These are phyloP conservation scores for Aptenodytes forsteri DNA, from an alignment of 2,113 vertebrate genomes.

Conservation along the genomic window DNA sequence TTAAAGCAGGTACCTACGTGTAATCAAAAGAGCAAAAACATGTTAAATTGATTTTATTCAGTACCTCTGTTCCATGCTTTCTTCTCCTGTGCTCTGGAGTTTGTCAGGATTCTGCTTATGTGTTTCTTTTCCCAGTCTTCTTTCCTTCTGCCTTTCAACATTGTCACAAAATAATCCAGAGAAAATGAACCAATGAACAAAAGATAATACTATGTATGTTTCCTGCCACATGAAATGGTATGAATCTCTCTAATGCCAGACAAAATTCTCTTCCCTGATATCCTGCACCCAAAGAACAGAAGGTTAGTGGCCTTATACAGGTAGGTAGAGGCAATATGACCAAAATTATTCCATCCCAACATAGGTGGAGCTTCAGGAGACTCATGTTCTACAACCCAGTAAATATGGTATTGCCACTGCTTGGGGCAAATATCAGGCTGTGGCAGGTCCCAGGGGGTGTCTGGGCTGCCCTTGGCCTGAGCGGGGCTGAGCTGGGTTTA, in stretches of 20 bases:
- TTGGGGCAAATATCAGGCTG: neutral
- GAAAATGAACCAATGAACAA: neutral
- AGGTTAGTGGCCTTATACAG: neutral
- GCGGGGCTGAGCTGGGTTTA: neutral
- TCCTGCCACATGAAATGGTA: neutral
- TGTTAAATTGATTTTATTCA: neutral
- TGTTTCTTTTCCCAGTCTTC: neutral
- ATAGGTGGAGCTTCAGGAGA: neutral
- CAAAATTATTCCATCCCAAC: neutral
- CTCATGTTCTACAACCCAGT: neutral
- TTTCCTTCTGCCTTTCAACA: neutral
- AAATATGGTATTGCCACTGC: neutral
- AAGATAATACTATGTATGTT: neutral
- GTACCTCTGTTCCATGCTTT: neutral
- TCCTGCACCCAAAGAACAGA: neutral
- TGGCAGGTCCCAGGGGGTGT: rapidly evolving
- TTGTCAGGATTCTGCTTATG: neutral
- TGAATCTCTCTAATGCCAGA: neutral
- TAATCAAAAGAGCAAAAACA: neutral
- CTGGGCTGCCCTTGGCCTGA: neutral
- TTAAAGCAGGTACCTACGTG: neutral
- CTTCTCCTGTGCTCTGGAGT: neutral
- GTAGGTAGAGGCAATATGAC: neutral
- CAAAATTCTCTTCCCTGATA: neutral
- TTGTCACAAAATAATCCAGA: neutral